phyloP scores from a whole-genome alignment of 2,113 vertebrate genomes.

The Ardeotis arabs region DNA sequence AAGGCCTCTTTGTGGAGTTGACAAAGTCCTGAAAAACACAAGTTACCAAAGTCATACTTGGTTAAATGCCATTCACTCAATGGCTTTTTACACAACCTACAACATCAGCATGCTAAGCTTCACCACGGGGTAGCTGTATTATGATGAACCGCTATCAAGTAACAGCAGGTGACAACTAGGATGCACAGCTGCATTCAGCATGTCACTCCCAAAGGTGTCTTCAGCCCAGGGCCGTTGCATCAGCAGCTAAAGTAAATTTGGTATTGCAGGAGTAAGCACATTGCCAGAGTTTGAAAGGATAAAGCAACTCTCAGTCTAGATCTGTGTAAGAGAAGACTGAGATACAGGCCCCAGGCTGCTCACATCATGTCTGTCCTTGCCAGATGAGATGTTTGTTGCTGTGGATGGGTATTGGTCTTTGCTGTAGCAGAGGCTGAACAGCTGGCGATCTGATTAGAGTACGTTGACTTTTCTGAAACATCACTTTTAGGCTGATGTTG shows the following conservation, averaged over 20 bases:
- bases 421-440: neutral
- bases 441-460: neutral
- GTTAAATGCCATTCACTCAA: neutral
- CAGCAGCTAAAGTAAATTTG: neutral
- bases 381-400: neutral
- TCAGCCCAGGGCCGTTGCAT: neutral
- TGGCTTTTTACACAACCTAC: neutral
- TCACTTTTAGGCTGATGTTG: neutral
- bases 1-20: conserved; percentile 80
- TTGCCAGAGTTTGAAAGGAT: neutral
- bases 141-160: neutral
- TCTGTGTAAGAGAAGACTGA: neutral
- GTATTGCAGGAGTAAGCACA: neutral
- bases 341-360: neutral
- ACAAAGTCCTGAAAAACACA: conserved; percentile 77
- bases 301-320: neutral
- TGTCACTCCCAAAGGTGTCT: neutral
- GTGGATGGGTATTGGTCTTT: neutral
- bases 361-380: neutral
- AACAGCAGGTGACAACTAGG: neutral
- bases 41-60: neutral
- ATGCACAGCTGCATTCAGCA: neutral
- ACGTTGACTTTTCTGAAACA: neutral
- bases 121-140: fast-evolving
- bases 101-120: neutral